Base-by-base conservation (phyloP, 2,888 invertebrate genomes). In the Melolontha melolontha region DNA sequence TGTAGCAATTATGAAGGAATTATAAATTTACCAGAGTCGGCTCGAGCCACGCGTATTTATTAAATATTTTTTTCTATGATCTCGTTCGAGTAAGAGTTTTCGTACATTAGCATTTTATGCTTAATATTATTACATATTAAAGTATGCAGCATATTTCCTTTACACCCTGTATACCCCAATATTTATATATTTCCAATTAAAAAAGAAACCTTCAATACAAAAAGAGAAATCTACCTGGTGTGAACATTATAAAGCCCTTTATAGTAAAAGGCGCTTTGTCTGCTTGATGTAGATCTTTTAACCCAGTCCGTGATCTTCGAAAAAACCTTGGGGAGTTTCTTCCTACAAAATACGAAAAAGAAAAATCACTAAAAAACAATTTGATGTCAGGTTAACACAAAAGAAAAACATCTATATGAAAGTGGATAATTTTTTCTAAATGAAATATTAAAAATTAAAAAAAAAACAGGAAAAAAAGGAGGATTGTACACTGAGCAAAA, bases 241-340 rank as follows among this genome's bases (percentile, higher is more conserved):
- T 49, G 17, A 16, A 49, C 10, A 22, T 17, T 16, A 22, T 49
- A 47, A 47, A 49, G 22, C 49, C 22, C 11, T 49, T 49, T n/a
- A 49, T 10, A 49, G 34, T 49, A 2, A 1, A 17, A 49, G 49
- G 22, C 22, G 22, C 17, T 49, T 22, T 0, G 8, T 10, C 8
- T 10, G 8, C 6, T 6, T 34, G 34, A 5, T 8, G 10, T 34
- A 34, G 14, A 41, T 14, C 17, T 49, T 16, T 89, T 93, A 97
- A 78, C 97, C 97, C 78, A 98, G 91, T 74, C 98, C 98, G 84
- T 98, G 97, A 87, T 98, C 98, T 85, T 98, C 98, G 86, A 98
- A 98, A 88, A 98, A 97, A 79, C 98, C 98, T 86, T 98, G 98
- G 65, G 98, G 98, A 67, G 98, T 98, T 89, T 98, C 98, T 88